Conservation (phyloP, 2,888 invertebrate species). For the Tribolium freemani region DNA sequence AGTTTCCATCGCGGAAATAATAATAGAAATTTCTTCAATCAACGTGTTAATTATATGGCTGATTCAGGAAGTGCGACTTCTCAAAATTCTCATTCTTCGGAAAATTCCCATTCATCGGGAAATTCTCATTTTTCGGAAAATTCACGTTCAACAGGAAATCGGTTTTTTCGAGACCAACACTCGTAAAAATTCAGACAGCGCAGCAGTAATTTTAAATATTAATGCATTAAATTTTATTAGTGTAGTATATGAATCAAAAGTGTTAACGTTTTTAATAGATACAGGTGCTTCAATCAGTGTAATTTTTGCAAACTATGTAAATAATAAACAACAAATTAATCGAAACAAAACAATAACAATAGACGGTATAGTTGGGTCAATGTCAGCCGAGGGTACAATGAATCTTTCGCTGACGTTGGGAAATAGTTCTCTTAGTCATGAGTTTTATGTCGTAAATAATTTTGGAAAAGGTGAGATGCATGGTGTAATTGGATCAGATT, state of each 20-base stretch:
- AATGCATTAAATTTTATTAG: slow-evolving; percentile 16
- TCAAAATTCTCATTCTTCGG: background rate
- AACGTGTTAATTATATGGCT: background rate
- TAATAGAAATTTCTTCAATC: background rate
- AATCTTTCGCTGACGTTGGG: slow-evolving; percentile 8
- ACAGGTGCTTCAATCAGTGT: slow-evolving; percentile 34
- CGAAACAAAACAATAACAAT: too few relatives aligned
- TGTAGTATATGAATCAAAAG: background rate
- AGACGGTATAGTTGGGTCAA: too few relatives aligned
- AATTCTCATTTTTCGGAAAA: background rate
- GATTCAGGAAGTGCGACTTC: background rate
- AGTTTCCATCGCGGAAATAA: slow-evolving; percentile 7
- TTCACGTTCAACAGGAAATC: background rate
- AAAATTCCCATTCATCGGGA: background rate
- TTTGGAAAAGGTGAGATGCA: slow-evolving; percentile 12
- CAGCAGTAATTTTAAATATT: slow-evolving; percentile 18
- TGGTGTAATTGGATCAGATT: slow-evolving; percentile 32
- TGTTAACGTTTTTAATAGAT: slow-evolving; percentile 31
- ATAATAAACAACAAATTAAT: slow-evolving; percentile 10
- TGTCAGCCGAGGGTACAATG: slow-evolving; percentile 1
- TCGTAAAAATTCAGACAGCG: background rate
- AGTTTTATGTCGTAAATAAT: slow-evolving; percentile 25
- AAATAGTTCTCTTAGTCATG: slow-evolving; percentile 5
- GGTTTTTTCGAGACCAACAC: slow-evolving; percentile 21
- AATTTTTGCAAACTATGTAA: slow-evolving; percentile 11